Percentiles rank a stretch among this genome's conserved stretches.
phyloP scores from a whole-genome alignment of 2,113 vertebrate species.

The Boulengeromyrus knoepffleri region DNA sequence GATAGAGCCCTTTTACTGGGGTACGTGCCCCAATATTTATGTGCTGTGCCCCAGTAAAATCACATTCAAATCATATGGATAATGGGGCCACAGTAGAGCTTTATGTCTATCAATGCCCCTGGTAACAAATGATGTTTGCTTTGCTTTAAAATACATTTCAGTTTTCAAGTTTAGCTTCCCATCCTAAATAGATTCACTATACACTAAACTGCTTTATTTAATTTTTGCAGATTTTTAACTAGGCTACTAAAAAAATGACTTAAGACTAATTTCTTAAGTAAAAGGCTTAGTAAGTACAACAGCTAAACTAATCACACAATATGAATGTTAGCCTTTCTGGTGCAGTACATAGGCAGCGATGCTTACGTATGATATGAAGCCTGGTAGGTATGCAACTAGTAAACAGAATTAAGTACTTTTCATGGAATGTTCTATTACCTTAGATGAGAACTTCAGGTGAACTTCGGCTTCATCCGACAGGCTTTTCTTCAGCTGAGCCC shows the following conservation, averaged over 20 bases:
- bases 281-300: background rate
- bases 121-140: background rate
- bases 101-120: too few relatives aligned
- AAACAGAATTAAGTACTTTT: background rate
- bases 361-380: background rate
- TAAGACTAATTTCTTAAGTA: background rate
- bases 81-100: too few relatives aligned
- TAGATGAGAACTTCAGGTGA: conserved; percentile 96
- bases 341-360: background rate
- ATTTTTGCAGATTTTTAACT: background rate
- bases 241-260: background rate
- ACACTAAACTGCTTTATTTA: background rate
- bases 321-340: background rate
- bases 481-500: conserved; percentile 94
- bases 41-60: too few relatives aligned
- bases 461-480: conserved; percentile 92
- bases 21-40: too few relatives aligned
- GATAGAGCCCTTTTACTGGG: too few relatives aligned
- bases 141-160: background rate
- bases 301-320: background rate
- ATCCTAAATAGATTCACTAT: background rate
- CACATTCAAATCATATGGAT: too few relatives aligned
- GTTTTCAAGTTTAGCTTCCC: background rate
- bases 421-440: conserved; percentile 61
- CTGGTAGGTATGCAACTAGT: background rate